Conservation (phyloP, 2,888 invertebrate genomes). For the Polydrusus cervinus region DNA sequence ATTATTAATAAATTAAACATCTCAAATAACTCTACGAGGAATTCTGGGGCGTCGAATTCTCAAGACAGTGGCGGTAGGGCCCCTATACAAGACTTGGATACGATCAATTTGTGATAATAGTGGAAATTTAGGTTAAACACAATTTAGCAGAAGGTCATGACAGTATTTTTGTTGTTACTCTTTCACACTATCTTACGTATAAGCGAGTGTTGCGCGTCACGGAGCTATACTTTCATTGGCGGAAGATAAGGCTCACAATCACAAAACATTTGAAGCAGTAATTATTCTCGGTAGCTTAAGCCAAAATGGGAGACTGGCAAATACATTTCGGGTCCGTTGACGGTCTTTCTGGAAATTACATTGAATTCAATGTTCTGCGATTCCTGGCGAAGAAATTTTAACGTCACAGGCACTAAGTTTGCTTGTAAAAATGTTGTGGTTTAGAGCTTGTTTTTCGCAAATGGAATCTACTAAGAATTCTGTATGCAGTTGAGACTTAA, state of each 20-base stretch:
- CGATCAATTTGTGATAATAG: conserved; percentile 77
- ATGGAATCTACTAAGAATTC: neutral
- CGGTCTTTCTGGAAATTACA: too few relatives aligned
- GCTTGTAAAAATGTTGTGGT: too few relatives aligned
- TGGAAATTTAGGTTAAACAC: conserved; percentile 51
- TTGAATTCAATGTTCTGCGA: too few relatives aligned
- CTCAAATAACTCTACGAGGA: conserved; percentile 56
- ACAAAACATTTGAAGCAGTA: too few relatives aligned
- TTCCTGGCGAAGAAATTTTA: too few relatives aligned
- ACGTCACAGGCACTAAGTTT: too few relatives aligned
- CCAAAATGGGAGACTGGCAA: too few relatives aligned
- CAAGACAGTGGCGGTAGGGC: conserved; percentile 71
- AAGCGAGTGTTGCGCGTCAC: neutral
- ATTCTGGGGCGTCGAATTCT: conserved; percentile 65
- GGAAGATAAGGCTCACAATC: too few relatives aligned
- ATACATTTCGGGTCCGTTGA: too few relatives aligned
- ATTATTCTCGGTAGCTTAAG: too few relatives aligned
- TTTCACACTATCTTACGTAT: conserved; percentile 13
- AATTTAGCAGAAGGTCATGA: conserved; percentile 44
- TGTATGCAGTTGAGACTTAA: conserved; percentile 18
- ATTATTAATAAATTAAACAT: conserved; percentile 72
- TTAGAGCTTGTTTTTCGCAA: too few relatives aligned
- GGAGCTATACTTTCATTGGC: too few relatives aligned
- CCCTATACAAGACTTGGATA: conserved; percentile 83
- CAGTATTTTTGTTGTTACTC: conserved; percentile 51